Conservation (phyloP, 2,888 invertebrate genomes). For the Clitarchus hookeri region DNA sequence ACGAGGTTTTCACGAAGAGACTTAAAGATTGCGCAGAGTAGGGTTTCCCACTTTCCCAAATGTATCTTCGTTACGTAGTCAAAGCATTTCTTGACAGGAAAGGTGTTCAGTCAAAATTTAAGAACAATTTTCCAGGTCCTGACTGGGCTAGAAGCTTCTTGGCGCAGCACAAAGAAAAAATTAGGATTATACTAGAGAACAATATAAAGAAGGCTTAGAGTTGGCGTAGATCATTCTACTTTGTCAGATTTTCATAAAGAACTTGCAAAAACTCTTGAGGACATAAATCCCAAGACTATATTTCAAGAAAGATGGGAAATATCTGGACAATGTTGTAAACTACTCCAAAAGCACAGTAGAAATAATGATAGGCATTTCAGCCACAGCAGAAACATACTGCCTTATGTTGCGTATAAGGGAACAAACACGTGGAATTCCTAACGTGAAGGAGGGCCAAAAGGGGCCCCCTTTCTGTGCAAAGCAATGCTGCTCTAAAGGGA, state of each 20-base stretch:
- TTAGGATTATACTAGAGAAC: neutral
- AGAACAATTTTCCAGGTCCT: constrained; percentile 25
- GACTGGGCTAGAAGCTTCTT: constrained; percentile 21
- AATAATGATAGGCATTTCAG: constrained; percentile 45
- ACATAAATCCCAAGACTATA: constrained; percentile 38
- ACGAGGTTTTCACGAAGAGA: neutral
- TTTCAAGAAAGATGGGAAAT: constrained; percentile 42
- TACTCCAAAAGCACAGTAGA: constrained; percentile 42
- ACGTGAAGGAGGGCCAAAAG: constrained; percentile 45
- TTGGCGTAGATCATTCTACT: neutral
- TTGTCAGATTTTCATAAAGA: constrained; percentile 20
- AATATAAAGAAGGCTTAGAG: constrained; percentile 15
- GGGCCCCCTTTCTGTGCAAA: constrained; percentile 25
- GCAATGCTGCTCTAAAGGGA: constrained; percentile 25
- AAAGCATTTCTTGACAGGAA: neutral
- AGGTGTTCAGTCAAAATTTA: neutral
- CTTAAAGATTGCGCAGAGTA: neutral
- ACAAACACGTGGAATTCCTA: constrained; percentile 45
- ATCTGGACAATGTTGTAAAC: constrained; percentile 46
- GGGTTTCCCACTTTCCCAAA: neutral
- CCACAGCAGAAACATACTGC: constrained; percentile 42
- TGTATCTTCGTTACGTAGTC: constrained; percentile 15
- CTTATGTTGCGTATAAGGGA: constrained; percentile 47
- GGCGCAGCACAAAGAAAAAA: neutral
- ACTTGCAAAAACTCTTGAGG: constrained; percentile 16